phyloP scores from a whole-genome alignment of 2,113 vertebrate genomes.

The cat (Felis catus) region DNA sequence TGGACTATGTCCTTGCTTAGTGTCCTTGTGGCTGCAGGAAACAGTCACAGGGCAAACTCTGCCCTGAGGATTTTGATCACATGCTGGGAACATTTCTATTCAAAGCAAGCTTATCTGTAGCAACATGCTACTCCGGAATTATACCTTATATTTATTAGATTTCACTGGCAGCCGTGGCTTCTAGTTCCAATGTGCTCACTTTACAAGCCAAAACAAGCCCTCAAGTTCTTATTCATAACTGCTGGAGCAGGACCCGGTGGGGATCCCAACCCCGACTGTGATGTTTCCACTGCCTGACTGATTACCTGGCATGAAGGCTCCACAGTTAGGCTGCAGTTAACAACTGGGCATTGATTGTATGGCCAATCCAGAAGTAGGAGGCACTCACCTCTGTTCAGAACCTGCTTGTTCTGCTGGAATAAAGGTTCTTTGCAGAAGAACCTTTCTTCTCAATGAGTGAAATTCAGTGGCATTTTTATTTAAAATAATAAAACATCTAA shows the following conservation, averaged over 20 bases:
- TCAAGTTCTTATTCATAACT: not conserved
- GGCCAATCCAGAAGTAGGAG: not conserved
- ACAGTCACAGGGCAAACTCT: not conserved
- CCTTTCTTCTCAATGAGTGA: not conserved
- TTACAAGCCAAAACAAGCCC: not conserved
- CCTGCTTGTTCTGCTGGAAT: not conserved
- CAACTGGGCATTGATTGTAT: not conserved
- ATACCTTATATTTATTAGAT: not conserved
- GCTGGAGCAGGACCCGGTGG: not conserved
- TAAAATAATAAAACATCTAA: not conserved
- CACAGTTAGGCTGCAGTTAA: not conserved
- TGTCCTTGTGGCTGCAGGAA: not conserved
- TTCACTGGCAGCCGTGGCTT: not conserved
- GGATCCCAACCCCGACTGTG: not conserved
- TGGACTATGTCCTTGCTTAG: fast-evolving
- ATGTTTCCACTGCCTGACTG: not conserved
- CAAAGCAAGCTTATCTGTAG: slow-evolving; percentile 37
- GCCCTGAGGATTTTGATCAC: not conserved
- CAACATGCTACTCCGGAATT: not conserved
- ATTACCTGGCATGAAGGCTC: not conserved
- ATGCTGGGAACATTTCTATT: not conserved
- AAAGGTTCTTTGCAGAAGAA: not conserved
- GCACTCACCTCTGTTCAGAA: not conserved
- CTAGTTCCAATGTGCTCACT: not conserved
- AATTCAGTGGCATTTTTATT: not conserved